A percentile compares a stretch with the other conserved stretches of the same genome.
Conservation (phyloP, 2,797 vertebrate species). For the Balearica regulorum region DNA sequence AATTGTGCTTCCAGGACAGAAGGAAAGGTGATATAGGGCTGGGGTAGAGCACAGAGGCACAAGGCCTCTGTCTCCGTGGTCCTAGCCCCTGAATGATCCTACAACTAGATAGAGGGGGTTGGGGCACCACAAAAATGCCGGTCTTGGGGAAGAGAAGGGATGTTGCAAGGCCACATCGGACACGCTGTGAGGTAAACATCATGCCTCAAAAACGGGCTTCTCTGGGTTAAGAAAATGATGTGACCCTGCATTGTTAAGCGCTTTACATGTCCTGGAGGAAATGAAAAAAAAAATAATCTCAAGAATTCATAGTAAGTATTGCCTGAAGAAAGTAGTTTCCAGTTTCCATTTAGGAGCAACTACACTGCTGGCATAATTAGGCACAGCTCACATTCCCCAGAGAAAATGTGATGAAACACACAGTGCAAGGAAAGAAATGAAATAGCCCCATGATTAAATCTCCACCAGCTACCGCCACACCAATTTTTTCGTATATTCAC, state of each 20-base stretch:
- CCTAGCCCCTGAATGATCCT: background rate
- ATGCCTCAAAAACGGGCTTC: background rate
- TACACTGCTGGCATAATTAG: slow-evolving; percentile 39
- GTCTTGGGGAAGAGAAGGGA: background rate
- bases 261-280: slow-evolving; percentile 10
- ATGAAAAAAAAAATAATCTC: background rate
- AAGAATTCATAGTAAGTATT: background rate
- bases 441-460: slow-evolving; percentile 25
- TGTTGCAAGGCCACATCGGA: background rate
- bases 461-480: background rate
- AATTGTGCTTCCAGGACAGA: background rate
- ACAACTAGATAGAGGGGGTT: background rate
- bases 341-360: background rate
- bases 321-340: slow-evolving; percentile 26
- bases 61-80: background rate
- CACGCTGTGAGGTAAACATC: background rate
- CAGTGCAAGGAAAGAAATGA: background rate
- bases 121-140: background rate
- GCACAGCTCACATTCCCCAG: slow-evolving; percentile 17
- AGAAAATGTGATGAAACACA: slow-evolving; percentile 4
- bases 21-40: background rate
- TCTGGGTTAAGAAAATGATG: background rate
- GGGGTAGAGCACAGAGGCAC: background rate
- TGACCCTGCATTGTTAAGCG: background rate
- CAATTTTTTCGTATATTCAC: background rate